These are phyloP conservation scores for Diarsia dahlii DNA, from an alignment of 2,888 invertebrate genomes.

Conservation along the genomic window DNA sequence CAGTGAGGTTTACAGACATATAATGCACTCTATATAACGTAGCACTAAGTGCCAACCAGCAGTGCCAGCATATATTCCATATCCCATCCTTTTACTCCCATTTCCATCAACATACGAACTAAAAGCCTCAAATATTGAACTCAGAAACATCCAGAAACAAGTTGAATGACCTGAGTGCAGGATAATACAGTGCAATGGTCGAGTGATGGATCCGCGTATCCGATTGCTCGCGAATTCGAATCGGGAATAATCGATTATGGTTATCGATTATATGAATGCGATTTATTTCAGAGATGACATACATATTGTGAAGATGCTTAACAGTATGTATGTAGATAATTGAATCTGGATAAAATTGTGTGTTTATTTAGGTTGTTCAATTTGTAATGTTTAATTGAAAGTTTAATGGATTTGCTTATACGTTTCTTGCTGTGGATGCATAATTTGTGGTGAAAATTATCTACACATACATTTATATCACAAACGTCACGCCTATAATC, in stretches of 20 bases:
- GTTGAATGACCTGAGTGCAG: constrained; percentile 64
- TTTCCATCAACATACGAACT: constrained; percentile 26
- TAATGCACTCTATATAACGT: too few species aligned
- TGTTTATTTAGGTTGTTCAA: constrained; percentile 9
- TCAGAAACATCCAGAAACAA: constrained; percentile 34
- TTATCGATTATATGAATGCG: constrained; percentile 34
- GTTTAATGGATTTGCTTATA: constrained; percentile 6
- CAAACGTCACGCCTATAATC: too few species aligned
- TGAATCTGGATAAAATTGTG: neutral
- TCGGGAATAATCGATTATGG: neutral
- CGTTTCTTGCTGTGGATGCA: neutral
- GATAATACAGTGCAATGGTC: constrained; percentile 63
- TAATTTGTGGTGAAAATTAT: neutral
- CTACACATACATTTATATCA: too few species aligned
- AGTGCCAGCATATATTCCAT: neutral
- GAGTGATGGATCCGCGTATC: constrained; percentile 45
- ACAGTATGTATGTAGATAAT: neutral
- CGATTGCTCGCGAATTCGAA: constrained; percentile 43
- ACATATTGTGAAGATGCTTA: constrained; percentile 4
- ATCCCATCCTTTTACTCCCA: constrained; percentile 15
- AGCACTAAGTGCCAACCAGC: neutral
- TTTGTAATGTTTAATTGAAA: neutral
- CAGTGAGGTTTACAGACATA: too few species aligned
- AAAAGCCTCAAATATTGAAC: constrained; percentile 21
- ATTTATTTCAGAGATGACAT: constrained; percentile 55